phyloP scores from a whole-genome alignment of 2,888 invertebrate genomes.

The Acanthopleura granulata region DNA sequence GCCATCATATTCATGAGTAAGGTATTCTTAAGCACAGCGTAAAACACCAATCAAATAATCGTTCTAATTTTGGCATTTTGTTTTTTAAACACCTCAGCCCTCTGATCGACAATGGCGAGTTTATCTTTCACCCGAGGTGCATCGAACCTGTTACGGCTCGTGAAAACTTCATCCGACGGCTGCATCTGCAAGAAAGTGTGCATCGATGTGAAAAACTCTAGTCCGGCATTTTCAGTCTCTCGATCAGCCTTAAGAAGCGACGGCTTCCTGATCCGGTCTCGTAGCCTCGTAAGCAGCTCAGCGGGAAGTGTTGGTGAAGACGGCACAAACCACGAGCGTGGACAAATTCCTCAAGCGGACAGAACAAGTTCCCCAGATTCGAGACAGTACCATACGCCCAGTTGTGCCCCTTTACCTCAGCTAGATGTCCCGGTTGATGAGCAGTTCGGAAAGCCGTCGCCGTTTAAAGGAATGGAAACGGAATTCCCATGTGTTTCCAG shows the following conservation, averaged over 20 bases:
- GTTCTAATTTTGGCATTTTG: no score
- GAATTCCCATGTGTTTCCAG: slow-evolving; percentile 61
- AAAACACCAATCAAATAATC: no score
- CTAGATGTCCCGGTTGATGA: slow-evolving; percentile 3
- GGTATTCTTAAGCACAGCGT: no score
- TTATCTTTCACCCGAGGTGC: neutral
- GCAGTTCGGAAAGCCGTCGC: neutral
- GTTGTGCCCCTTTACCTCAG: slow-evolving; percentile 1
- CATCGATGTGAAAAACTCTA: neutral
- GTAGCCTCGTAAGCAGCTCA: neutral
- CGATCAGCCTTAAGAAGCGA: neutral
- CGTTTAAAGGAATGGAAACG: slow-evolving; percentile 58
- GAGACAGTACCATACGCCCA: neutral
- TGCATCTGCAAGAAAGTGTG: neutral
- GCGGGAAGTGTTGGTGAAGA: neutral
- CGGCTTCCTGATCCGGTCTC: no score
- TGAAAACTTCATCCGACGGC: neutral
- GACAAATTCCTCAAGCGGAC: slow-evolving; percentile 1
- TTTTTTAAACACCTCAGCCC: no score
- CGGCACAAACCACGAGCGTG: neutral
- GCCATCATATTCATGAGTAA: no score
- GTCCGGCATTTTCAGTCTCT: neutral
- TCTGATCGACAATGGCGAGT: neutral
- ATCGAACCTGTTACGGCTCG: neutral
- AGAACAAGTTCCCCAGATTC: neutral